Evolutionary conservation across 2,888 invertebrate species (phyloP).

Genomic region (Leptopilina myrica): DNA sequence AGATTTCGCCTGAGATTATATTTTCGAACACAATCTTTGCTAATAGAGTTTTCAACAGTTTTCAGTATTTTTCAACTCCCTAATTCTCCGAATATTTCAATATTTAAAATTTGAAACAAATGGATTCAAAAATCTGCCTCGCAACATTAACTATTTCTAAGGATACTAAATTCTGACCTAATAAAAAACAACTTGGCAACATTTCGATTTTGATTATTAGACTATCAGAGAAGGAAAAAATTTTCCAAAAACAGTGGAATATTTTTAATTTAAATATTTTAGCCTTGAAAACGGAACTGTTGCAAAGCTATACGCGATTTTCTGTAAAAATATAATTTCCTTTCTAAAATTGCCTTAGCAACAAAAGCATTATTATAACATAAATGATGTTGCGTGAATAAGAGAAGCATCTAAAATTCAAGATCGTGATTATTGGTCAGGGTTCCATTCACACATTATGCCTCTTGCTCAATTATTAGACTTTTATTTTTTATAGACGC

Average conservation of each 20-base stretch:
- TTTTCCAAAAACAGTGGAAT: background rate
- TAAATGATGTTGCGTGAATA: constrained; percentile 13
- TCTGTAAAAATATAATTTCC: constrained; percentile 24
- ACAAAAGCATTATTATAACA: constrained; percentile 11
- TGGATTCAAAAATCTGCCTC: too few relatives aligned
- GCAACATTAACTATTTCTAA: too few relatives aligned
- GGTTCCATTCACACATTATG: constrained; percentile 35
- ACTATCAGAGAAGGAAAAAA: too few relatives aligned
- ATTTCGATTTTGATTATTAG: too few relatives aligned
- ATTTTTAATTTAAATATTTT: background rate
- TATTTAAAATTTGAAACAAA: too few relatives aligned
- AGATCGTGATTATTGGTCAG: constrained; percentile 32
- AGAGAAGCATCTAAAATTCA: constrained; percentile 21
- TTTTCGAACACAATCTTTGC: too few relatives aligned
- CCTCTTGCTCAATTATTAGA: background rate
- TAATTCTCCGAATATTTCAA: too few relatives aligned
- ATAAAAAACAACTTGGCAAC: too few relatives aligned
- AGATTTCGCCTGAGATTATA: too few relatives aligned
- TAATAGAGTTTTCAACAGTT: too few relatives aligned
- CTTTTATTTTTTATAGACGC: background rate
- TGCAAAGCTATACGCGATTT: background rate
- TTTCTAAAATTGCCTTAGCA: constrained; percentile 39
- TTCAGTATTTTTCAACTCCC: too few relatives aligned
- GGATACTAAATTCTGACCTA: too few relatives aligned
- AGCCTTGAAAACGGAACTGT: background rate